Percentiles rank a stretch among this genome's conserved stretches.
phyloP scores from a whole-genome alignment of 2,797 vertebrate genomes.

The Macropus fuliginosus region DNA sequence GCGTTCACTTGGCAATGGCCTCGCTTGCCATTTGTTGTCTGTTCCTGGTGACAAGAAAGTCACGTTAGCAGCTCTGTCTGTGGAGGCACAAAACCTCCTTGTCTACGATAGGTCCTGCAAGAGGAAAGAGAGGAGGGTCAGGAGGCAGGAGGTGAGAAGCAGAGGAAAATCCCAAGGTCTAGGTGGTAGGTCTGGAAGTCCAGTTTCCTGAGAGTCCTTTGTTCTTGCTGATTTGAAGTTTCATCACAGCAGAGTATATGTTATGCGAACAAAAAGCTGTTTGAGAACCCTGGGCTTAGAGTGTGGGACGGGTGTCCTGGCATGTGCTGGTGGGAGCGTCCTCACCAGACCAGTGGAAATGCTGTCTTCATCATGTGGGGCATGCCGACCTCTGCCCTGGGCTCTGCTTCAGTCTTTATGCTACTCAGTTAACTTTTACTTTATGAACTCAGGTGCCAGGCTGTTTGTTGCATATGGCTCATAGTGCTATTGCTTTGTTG shows the following conservation, averaged over 20 bases:
- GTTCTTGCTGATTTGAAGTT: not conserved
- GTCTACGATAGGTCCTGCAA: not conserved
- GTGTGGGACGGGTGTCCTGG: not conserved
- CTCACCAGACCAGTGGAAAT: not conserved
- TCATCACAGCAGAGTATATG: not conserved
- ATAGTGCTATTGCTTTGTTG: not conserved
- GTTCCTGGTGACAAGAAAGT: not conserved
- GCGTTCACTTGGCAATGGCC: too few species aligned
- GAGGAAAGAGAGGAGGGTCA: not conserved
- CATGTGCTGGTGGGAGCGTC: not conserved
- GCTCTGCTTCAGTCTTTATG: not conserved
- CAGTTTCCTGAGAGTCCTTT: too few species aligned
- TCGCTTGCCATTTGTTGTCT: not conserved
- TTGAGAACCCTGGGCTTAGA: too few species aligned
- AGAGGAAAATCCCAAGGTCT: not conserved
- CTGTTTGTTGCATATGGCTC: not conserved
- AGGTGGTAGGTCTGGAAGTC: not conserved
- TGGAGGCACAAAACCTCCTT: not conserved
- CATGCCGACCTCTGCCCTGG: rapidly evolving
- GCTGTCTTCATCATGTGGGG: not conserved
- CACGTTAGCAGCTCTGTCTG: too few species aligned
- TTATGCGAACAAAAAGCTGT: too few species aligned
- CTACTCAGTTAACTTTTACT: too few species aligned
- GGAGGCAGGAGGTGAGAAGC: not conserved
- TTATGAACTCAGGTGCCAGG: too few species aligned